Percentiles rank a stretch among this genome's conserved stretches.
Conservation (phyloP, 1,140 invertebrate genomes). For the Chrysoperla carnea region DNA sequence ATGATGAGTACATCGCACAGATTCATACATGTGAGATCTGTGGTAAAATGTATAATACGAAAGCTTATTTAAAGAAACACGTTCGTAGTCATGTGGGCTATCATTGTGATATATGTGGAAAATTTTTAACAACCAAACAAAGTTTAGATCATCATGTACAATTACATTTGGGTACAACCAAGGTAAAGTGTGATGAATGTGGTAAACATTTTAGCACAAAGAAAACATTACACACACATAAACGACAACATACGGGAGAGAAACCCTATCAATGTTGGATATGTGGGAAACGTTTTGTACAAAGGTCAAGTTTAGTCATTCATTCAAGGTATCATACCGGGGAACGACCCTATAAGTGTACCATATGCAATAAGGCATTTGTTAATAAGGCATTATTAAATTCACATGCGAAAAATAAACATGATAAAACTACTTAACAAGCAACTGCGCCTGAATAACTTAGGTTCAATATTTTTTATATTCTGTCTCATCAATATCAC, state of each 20-base stretch:
- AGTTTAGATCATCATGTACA: conserved; percentile 14
- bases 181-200: conserved; percentile 13
- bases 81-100: neutral
- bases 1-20: conserved; percentile 4
- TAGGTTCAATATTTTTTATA: too few relatives aligned
- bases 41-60: conserved; percentile 38
- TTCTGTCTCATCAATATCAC: too few relatives aligned
- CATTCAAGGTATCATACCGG: conserved; percentile 49
- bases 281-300: conserved; percentile 57
- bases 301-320: conserved; percentile 45
- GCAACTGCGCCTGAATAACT: too few relatives aligned
- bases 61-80: neutral
- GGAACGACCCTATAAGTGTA: conserved; percentile 45
- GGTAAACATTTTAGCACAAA: conserved; percentile 10
- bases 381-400: conserved; percentile 1
- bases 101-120: conserved; percentile 9
- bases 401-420: neutral
- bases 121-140: conserved; percentile 11
- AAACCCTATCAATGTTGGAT: conserved; percentile 60
- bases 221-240: conserved; percentile 6
- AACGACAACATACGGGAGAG: conserved; percentile 54
- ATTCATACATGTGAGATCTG: conserved; percentile 52
- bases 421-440: neutral
- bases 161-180: conserved; percentile 17
- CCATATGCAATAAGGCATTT: conserved; percentile 40